phyloP scores from a whole-genome alignment of 2,113 vertebrate genomes.

The Nibea coibor region DNA sequence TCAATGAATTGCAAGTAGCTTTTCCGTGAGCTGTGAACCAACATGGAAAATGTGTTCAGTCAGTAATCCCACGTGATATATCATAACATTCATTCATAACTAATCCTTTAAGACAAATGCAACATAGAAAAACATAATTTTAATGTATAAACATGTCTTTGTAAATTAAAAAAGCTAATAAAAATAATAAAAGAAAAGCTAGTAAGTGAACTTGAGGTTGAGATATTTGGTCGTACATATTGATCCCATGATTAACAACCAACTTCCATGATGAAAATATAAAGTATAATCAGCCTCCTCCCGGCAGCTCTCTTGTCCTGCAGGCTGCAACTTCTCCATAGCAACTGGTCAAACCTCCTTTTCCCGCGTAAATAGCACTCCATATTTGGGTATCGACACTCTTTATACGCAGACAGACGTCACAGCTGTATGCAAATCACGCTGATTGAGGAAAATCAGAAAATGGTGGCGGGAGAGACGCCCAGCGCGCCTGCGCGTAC shows the following conservation, averaged over 20 bases:
- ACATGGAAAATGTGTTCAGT: background rate
- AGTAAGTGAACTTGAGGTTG: background rate
- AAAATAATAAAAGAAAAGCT: background rate
- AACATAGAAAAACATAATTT: background rate
- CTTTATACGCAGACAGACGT: slow-evolving; percentile 54
- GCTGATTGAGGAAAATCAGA: slow-evolving; percentile 83
- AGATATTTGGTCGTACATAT: background rate
- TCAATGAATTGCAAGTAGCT: no score
- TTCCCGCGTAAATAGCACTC: slow-evolving; percentile 48
- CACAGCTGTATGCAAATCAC: slow-evolving; percentile 67
- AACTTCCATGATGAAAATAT: no score
- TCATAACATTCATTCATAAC: no score
- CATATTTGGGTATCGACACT: background rate
- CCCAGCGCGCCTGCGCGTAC: slow-evolving; percentile 77
- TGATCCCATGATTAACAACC: no score
- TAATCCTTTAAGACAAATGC: background rate
- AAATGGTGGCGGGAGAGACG: slow-evolving; percentile 79
- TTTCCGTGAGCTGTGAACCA: background rate
- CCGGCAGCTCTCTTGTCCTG: background rate
- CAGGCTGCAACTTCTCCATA: slow-evolving; percentile 31
- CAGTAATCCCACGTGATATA: no score
- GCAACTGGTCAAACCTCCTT: slow-evolving; percentile 53
- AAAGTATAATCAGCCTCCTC: background rate
- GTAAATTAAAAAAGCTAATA: no score
- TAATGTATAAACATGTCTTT: background rate